These are phyloP conservation scores for Ditylenchus weischeri DNA, from an alignment of 2,888 invertebrate genomes.

Conservation along the genomic window DNA sequence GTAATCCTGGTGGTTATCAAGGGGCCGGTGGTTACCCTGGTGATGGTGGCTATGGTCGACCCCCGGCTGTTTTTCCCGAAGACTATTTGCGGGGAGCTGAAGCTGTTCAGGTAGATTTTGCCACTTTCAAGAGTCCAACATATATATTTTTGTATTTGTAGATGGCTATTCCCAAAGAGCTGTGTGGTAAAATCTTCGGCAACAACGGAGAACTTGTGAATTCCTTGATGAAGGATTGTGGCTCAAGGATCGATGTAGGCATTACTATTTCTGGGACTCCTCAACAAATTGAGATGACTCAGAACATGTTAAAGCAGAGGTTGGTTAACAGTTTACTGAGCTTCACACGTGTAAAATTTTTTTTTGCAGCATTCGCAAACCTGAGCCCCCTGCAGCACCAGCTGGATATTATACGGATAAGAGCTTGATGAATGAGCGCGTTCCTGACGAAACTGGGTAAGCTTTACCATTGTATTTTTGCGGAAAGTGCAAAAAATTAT, in stretches of 20 bases:
- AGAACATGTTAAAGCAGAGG: constrained; percentile 97
- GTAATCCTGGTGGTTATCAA: too few species aligned
- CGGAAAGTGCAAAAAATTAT: too few species aligned
- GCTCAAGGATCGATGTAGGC: constrained; percentile 66
- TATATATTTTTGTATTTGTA: constrained; percentile 62
- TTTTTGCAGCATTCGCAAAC: too few species aligned
- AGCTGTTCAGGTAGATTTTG: constrained; percentile 18
- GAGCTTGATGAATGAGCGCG: too few species aligned
- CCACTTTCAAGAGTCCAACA: neutral
- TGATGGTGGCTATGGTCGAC: too few species aligned
- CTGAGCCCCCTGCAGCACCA: too few species aligned
- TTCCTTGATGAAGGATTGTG: constrained; percentile 83
- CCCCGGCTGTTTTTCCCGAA: constrained; percentile 14
- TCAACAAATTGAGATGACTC: constrained; percentile 94
- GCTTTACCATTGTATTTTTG: too few species aligned
- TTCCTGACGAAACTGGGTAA: too few species aligned
- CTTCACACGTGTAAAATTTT: too few species aligned
- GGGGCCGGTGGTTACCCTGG: too few species aligned
- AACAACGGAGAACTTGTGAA: constrained; percentile 70
- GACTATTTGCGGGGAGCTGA: constrained; percentile 18
- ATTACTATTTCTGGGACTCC: constrained; percentile 54
- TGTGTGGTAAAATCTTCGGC: constrained; percentile 97
- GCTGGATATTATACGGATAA: too few species aligned
- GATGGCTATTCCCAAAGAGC: constrained; percentile 97
- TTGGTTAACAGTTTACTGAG: constrained; percentile 58